Evolutionary conservation across 1,140 invertebrate species (phyloP).

Genomic region (Nomia melanderi): DNA sequence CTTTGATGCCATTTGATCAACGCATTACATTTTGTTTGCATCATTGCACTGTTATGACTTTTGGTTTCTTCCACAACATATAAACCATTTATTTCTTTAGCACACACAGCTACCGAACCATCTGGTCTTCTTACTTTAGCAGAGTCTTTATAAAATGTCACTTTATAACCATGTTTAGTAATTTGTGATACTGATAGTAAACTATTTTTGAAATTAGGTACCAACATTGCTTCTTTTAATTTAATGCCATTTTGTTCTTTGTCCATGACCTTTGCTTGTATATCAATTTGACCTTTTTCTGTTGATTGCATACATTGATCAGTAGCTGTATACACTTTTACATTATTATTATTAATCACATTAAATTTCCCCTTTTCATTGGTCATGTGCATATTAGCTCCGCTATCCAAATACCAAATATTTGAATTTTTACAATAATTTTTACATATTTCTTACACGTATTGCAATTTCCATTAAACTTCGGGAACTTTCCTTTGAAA

Average conservation of each 20-base stretch:
- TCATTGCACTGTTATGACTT: no score
- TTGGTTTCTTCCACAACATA: not conserved
- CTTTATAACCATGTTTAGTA: not conserved
- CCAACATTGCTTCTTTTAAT: not conserved
- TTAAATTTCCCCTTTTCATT: not conserved
- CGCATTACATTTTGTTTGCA: not conserved
- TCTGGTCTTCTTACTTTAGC: not conserved
- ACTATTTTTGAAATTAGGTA: constrained; percentile 1
- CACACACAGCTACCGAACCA: not conserved
- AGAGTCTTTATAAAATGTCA: constrained; percentile 1
- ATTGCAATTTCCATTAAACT: no score
- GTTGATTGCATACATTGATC: not conserved
- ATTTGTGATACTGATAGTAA: constrained; percentile 2
- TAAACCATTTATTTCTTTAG: not conserved
- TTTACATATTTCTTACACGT: no score
- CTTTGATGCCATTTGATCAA: constrained; percentile 40
- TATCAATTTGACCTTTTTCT: not conserved
- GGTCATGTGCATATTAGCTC: not conserved
- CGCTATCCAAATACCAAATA: not conserved
- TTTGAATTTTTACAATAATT: no score
- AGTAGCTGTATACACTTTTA: not conserved
- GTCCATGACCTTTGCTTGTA: not conserved
- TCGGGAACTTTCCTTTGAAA: no score
- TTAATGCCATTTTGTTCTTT: not conserved
- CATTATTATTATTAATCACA: not conserved